Conservation (phyloP, 2,888 invertebrate genomes). For the Hecatera dysodea region DNA sequence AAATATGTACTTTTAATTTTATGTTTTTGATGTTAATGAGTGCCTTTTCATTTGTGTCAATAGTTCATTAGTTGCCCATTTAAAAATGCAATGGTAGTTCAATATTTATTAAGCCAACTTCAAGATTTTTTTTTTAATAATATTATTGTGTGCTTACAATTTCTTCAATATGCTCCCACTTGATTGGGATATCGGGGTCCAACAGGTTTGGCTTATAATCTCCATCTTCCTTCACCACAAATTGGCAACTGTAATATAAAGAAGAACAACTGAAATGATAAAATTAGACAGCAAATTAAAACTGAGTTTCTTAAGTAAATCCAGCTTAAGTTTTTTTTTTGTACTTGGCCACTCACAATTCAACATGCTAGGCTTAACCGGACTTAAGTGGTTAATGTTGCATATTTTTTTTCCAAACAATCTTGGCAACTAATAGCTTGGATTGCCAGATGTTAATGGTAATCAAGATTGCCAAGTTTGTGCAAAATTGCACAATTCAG, state of each 20-base stretch:
- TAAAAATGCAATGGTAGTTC: neutral
- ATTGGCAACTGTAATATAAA: constrained; percentile 95
- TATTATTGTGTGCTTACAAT: constrained; percentile 92
- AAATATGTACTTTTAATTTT: neutral
- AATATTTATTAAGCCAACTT: neutral
- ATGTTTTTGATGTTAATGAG: neutral
- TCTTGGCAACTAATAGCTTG: too few relatives aligned
- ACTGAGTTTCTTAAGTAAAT: neutral
- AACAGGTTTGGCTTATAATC: constrained; percentile 95
- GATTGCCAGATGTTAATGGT: neutral
- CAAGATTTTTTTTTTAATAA: neutral
- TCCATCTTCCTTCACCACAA: constrained; percentile 96
- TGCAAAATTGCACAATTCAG: neutral
- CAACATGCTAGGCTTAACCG: too few relatives aligned
- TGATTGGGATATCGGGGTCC: constrained; percentile 97
- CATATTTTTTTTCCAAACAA: neutral
- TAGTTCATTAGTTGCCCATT: neutral
- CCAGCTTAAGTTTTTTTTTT: too few relatives aligned
- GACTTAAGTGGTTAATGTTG: too few relatives aligned
- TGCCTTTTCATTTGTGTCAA: neutral
- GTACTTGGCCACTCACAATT: too few relatives aligned
- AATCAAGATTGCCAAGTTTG: neutral
- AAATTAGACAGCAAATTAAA: neutral
- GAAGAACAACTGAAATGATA: neutral
- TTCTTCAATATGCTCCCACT: constrained; percentile 98